Conservation (phyloP, 2,113 vertebrate genomes). For the Orycteropus afer region DNA sequence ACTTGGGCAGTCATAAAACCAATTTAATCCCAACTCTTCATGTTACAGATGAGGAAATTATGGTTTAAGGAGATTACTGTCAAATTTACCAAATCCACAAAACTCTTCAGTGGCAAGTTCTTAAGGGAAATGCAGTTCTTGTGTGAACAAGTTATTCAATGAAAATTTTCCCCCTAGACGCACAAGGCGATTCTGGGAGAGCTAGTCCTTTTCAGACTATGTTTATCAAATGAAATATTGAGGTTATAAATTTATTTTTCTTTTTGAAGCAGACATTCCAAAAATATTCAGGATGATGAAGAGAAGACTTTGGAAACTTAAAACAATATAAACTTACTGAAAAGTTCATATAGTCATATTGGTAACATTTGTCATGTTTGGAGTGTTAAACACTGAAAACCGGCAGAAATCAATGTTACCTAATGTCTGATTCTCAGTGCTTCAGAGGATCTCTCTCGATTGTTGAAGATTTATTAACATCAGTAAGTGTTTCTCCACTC, state of each 20-base stretch:
- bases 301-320: background rate
- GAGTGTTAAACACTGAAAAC: background rate
- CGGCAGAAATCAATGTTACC: constrained; percentile 26
- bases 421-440: constrained; percentile 3
- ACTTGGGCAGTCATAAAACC: background rate
- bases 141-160: background rate
- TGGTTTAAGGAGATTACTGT: background rate
- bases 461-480: constrained; percentile 53
- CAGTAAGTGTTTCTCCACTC: constrained; percentile 42
- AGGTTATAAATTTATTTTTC: background rate
- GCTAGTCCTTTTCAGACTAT: constrained; percentile 2
- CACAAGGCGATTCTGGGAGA: background rate
- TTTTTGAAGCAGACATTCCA: constrained; percentile 1
- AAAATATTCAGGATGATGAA: background rate
- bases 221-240: background rate
- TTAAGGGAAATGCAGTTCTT: constrained; percentile 17
- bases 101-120: background rate
- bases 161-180: background rate
- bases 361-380: background rate
- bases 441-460: background rate
- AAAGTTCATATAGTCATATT: background rate
- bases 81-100: background rate
- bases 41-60: background rate
- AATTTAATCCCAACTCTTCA: background rate
- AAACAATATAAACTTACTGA: constrained; percentile 14